Evolutionary conservation across 2,888 invertebrate species (phyloP).

Genomic region (Nymphalis polychloros): DNA sequence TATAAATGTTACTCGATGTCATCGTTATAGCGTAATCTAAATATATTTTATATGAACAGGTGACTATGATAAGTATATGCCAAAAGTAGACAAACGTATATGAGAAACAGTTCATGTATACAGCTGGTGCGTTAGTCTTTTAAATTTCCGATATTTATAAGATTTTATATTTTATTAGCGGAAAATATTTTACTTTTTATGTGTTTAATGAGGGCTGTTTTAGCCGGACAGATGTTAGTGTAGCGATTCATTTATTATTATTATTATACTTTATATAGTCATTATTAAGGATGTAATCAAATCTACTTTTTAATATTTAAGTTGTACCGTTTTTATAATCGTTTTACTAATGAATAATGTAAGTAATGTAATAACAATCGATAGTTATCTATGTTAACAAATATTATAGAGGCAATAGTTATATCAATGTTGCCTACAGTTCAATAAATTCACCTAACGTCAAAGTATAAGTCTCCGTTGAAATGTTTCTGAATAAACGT

Average conservation of each 20-base stretch:
- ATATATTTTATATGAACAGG: neutral
- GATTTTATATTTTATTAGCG: too few species aligned
- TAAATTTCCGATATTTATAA: neutral
- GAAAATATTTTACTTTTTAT: too few species aligned
- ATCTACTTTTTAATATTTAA: neutral
- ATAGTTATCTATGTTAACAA: neutral
- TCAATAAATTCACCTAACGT: neutral
- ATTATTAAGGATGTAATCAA: slow-evolving; percentile 1
- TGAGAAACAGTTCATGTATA: neutral
- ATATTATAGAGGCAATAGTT: neutral
- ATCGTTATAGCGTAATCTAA: neutral
- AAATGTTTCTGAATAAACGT: slow-evolving; percentile 9
- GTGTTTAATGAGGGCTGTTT: too few species aligned
- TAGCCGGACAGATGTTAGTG: too few species aligned
- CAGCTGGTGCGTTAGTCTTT: slow-evolving; percentile 1
- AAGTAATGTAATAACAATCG: neutral
- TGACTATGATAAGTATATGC: neutral
- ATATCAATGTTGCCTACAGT: neutral
- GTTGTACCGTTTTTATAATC: neutral
- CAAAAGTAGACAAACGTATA: neutral
- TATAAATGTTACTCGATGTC: neutral
- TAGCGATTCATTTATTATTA: neutral
- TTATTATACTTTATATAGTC: neutral
- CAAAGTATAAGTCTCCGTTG: neutral
- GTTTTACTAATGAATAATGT: neutral